These are phyloP conservation scores for Campaea margaritaria DNA, from an alignment of 2,888 invertebrate species.

Conservation along the genomic window DNA sequence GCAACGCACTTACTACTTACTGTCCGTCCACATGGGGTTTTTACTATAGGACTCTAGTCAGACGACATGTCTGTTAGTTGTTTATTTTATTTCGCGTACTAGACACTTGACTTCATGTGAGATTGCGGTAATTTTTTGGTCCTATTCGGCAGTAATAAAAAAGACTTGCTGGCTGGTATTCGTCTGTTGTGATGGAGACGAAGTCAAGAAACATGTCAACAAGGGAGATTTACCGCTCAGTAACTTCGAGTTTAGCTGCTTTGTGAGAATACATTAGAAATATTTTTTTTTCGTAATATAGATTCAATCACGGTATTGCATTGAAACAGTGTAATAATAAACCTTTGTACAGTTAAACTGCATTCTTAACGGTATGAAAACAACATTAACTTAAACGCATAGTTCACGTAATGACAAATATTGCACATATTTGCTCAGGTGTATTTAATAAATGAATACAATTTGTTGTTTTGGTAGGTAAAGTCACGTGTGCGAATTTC, in stretches of 20 bases:
- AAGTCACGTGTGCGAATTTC: not conserved
- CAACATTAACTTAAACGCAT: not conserved
- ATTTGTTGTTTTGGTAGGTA: slow-evolving; percentile 1
- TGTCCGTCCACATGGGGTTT: not conserved
- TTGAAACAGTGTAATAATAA: not conserved
- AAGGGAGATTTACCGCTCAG: not conserved
- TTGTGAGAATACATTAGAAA: no score
- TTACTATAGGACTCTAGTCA: not conserved
- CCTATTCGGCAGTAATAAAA: no score
- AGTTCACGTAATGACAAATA: not conserved
- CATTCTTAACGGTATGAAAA: not conserved
- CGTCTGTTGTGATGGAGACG: no score
- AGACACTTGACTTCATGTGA: no score
- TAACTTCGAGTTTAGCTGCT: no score
- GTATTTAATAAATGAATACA: slow-evolving; percentile 1
- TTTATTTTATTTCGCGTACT: slow-evolving; percentile 3
- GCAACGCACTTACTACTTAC: not conserved
- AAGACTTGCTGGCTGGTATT: no score
- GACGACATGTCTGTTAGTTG: not conserved
- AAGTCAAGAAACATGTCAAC: not conserved
- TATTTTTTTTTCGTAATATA: no score
- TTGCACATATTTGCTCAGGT: slow-evolving; percentile 2
- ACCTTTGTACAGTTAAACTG: not conserved
- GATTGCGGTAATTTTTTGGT: no score
- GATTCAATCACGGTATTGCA: no score